Conservation (phyloP, 2,113 vertebrate species). For the Equus przewalskii region DNA sequence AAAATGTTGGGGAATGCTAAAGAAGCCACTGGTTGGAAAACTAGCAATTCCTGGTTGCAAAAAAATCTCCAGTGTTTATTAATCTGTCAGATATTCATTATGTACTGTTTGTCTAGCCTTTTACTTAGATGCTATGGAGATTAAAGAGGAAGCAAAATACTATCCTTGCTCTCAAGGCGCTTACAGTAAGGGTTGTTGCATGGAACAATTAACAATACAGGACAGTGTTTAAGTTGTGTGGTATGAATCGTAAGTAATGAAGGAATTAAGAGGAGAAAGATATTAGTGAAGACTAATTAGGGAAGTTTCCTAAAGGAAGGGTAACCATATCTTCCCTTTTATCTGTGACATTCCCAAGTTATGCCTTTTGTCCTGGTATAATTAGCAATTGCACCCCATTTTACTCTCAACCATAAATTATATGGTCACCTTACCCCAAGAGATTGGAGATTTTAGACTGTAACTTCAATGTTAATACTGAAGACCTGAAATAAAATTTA, state of each 20-base stretch:
- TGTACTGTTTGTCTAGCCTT: background rate
- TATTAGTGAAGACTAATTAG: background rate
- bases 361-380: constrained; percentile 1
- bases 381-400: background rate
- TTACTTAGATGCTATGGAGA: background rate
- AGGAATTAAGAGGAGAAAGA: background rate
- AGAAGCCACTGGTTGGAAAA: background rate
- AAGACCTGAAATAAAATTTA: constrained; percentile 26
- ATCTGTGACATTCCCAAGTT: background rate
- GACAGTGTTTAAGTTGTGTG: background rate
- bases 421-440: background rate
- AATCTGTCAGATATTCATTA: background rate
- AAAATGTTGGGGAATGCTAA: background rate
- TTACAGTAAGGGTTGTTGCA: background rate
- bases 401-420: constrained; percentile 11
- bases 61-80: background rate
- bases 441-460: background rate
- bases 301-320: constrained; percentile 1
- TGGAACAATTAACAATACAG: background rate
- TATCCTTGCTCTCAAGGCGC: background rate
- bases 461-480: constrained; percentile 29
- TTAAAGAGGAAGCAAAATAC: background rate
- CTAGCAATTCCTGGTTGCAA: background rate
- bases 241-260: background rate
- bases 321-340: background rate